Evolutionary conservation across 1,140 invertebrate species (phyloP).

Genomic region (Bicyclus anynana): DNA sequence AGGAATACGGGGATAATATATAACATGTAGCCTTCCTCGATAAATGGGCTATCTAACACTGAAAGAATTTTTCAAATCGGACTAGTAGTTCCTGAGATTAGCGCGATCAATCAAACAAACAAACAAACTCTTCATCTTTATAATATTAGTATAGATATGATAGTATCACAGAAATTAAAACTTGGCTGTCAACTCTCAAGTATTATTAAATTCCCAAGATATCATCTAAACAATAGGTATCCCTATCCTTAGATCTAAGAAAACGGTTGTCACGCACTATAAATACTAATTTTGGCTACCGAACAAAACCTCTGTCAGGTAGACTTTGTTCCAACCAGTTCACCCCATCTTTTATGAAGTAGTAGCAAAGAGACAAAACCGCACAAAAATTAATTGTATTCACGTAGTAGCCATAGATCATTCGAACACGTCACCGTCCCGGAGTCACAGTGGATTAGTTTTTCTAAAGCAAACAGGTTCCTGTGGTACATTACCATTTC

Average conservation of each 20-base stretch:
- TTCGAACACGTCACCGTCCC: conserved; percentile 23
- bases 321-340: conserved; percentile 5
- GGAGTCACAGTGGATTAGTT: conserved; percentile 34
- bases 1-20: no score
- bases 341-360: conserved; percentile 11
- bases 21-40: no score
- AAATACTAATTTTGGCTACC: conserved; percentile 5
- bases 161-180: no score
- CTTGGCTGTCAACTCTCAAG: no score
- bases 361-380: conserved; percentile 24
- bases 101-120: no score
- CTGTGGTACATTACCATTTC: conserved; percentile 49
- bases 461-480: conserved; percentile 42
- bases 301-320: conserved; percentile 2
- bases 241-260: not conserved
- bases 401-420: conserved; percentile 20
- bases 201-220: no score
- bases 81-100: no score
- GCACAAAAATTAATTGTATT: conserved; percentile 23
- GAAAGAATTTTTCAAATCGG: no score
- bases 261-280: conserved; percentile 4
- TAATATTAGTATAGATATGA: no score
- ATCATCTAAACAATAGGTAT: no score
- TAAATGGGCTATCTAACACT: no score
- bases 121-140: no score